phyloP scores from a whole-genome alignment of 1,140 invertebrate species.

The Drosophila kanapiae region DNA sequence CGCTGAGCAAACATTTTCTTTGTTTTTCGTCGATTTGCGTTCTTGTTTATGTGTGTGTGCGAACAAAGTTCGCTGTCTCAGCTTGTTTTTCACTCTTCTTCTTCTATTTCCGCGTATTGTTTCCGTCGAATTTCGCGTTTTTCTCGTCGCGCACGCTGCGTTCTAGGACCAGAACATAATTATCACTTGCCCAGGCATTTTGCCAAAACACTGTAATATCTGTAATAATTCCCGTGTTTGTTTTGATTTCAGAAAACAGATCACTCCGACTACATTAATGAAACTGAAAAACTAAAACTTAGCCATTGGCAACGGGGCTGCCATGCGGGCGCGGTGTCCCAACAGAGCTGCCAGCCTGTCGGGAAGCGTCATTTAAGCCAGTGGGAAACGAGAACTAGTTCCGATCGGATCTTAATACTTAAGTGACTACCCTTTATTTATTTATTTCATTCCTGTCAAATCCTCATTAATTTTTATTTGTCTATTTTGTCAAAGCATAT shows the following conservation, averaged over 20 bases:
- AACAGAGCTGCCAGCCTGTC: not conserved
- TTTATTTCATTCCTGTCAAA: too few species aligned
- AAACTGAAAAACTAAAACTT: conserved; percentile 11
- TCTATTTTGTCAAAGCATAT: too few species aligned
- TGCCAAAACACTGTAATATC: conserved; percentile 58
- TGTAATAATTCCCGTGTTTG: conserved; percentile 40
- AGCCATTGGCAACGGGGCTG: not conserved
- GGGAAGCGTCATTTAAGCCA: not conserved
- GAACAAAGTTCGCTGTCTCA: conserved; percentile 72
- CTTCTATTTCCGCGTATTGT: conserved; percentile 61
- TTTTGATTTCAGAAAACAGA: conserved; percentile 45
- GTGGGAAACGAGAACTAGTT: not conserved
- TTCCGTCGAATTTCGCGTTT: conserved; percentile 42
- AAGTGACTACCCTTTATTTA: too few species aligned
- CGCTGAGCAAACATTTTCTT: conserved; percentile 86
- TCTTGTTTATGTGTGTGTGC: conserved; percentile 14
- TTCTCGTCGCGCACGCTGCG: conserved; percentile 21
- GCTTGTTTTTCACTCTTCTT: conserved; percentile 45
- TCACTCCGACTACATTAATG: conserved; percentile 65
- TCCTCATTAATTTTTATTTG: too few species aligned
- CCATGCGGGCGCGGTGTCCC: not conserved
- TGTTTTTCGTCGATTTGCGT: conserved; percentile 33
- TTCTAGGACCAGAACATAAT: conserved; percentile 38
- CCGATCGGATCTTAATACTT: not conserved
- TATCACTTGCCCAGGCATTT: conserved; percentile 53